A percentile compares a stretch with the other conserved stretches of the same genome.
Evolutionary conservation across 2,888 invertebrate species (phyloP).

Genomic region (Agriopis marginaria): DNA sequence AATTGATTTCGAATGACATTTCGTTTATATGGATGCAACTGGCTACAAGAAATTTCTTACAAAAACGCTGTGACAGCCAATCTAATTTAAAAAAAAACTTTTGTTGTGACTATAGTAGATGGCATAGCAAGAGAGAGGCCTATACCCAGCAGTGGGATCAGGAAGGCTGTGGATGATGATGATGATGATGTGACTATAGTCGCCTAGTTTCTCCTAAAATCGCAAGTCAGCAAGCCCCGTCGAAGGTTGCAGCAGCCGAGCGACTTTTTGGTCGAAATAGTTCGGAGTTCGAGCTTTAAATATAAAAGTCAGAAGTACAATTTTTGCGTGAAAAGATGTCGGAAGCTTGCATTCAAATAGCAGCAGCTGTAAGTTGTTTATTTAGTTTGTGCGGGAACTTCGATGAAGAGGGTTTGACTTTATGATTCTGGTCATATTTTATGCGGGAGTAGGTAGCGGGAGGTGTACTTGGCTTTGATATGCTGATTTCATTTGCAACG

Average conservation of each 20-base stretch:
- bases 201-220: not conserved
- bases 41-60: no score
- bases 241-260: not conserved
- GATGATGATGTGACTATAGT: no score
- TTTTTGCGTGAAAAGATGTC: slow-evolving; percentile 46
- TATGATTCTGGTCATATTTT: slow-evolving; percentile 14
- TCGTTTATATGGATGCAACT: no score
- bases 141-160: no score
- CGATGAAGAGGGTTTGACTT: slow-evolving; percentile 27
- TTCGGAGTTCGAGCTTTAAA: slow-evolving; percentile 47
- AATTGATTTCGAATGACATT: no score
- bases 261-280: slow-evolving; percentile 51
- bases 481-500: not conserved
- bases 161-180: no score
- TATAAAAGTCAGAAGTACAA: slow-evolving; percentile 53
- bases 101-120: no score
- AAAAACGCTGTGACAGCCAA: no score
- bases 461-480: not conserved
- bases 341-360: slow-evolving; percentile 50
- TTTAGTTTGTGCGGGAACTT: slow-evolving; percentile 34
- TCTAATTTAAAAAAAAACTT: no score
- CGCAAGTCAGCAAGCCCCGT: not conserved
- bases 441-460: slow-evolving; percentile 1
- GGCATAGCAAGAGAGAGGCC: no score
- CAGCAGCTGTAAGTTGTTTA: slow-evolving; percentile 25